phyloP scores from a whole-genome alignment of 2,113 vertebrate species.

The Gasterosteus nipponicus region DNA sequence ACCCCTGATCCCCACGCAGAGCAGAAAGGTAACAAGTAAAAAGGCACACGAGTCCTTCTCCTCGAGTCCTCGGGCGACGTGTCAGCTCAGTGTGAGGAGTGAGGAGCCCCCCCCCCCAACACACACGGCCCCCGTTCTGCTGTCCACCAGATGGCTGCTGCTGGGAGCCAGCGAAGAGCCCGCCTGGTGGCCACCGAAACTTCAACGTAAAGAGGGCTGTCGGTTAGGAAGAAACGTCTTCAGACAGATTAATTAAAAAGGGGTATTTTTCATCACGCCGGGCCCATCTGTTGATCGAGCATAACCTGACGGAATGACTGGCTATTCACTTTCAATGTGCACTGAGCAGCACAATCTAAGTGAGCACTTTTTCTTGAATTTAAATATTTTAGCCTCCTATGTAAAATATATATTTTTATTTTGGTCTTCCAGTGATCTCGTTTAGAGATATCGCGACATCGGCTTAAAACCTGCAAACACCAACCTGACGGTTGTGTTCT shows the following conservation, averaged over 20 bases:
- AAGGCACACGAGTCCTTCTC: constrained; percentile 33
- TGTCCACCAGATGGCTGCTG: constrained; percentile 89
- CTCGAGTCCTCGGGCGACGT: constrained; percentile 73
- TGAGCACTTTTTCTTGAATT: constrained; percentile 48
- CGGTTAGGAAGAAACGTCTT: constrained; percentile 85
- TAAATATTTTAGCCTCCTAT: constrained; percentile 60
- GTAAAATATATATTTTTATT: constrained; percentile 48
- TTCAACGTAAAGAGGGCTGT: constrained; percentile 79
- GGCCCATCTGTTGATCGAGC: constrained; percentile 86
- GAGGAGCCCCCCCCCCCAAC: constrained; percentile 56
- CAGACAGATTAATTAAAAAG: constrained; percentile 89
- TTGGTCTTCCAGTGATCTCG: constrained; percentile 48
- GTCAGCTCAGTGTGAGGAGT: constrained; percentile 84
- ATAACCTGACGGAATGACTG: constrained; percentile 80
- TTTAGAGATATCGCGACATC: constrained; percentile 36
- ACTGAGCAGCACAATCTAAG: constrained; percentile 62
- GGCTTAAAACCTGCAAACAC: constrained; percentile 38
- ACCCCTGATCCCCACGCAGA: constrained; percentile 32
- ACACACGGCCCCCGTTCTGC: constrained; percentile 34
- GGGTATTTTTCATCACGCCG: constrained; percentile 84
- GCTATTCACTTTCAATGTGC: constrained; percentile 70
- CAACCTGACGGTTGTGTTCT: constrained; percentile 50
- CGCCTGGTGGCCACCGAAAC: constrained; percentile 82
- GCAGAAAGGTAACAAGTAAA: constrained; percentile 50
- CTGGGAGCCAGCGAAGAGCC: constrained; percentile 81